Percentiles rank a stretch among this genome's conserved stretches.
Conservation (phyloP, 2,888 invertebrate genomes). For the Coecobrya sp. region DNA sequence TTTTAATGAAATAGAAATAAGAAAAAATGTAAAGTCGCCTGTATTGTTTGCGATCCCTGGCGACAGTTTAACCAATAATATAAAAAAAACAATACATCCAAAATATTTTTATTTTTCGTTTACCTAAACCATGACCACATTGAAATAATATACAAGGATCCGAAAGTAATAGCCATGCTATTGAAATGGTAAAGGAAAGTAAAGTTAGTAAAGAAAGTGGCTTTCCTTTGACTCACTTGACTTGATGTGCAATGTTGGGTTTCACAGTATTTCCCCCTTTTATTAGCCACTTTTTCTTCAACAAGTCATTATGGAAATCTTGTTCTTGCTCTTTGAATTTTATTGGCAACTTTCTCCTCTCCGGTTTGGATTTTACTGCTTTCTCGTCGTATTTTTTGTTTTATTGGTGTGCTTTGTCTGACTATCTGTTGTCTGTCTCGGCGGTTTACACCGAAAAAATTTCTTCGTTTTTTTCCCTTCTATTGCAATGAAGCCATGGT, state of each 20-base stretch:
- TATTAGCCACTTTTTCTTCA: slow-evolving; percentile 2
- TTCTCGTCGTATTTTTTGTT: slow-evolving; percentile 1
- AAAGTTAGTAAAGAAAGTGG: too few relatives aligned
- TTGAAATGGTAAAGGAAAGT: too few relatives aligned
- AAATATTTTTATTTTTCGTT: too few relatives aligned
- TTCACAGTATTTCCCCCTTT: background rate
- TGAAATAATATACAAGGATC: too few relatives aligned
- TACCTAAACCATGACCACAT: too few relatives aligned
- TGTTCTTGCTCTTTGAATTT: slow-evolving; percentile 2
- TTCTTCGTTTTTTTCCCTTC: background rate
- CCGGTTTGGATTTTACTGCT: slow-evolving; percentile 15
- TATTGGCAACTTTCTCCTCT: slow-evolving; percentile 25
- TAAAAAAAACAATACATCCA: too few relatives aligned
- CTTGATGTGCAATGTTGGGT: background rate
- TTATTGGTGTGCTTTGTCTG: slow-evolving; percentile 42
- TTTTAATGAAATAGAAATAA: too few relatives aligned
- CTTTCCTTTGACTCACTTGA: background rate
- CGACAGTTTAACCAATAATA: too few relatives aligned
- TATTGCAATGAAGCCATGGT: slow-evolving; percentile 10
- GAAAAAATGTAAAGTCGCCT: too few relatives aligned
- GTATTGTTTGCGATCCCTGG: too few relatives aligned
- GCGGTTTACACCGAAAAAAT: background rate
- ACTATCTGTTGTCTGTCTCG: slow-evolving; percentile 30
- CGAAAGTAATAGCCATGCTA: too few relatives aligned
- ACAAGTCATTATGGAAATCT: slow-evolving; percentile 70